Evolutionary conservation across 2,113 vertebrate genomes (phyloP), one percentile per base, ranked within the genome.

Genomic region (Rhinolophus ferrumequinum): DNA sequence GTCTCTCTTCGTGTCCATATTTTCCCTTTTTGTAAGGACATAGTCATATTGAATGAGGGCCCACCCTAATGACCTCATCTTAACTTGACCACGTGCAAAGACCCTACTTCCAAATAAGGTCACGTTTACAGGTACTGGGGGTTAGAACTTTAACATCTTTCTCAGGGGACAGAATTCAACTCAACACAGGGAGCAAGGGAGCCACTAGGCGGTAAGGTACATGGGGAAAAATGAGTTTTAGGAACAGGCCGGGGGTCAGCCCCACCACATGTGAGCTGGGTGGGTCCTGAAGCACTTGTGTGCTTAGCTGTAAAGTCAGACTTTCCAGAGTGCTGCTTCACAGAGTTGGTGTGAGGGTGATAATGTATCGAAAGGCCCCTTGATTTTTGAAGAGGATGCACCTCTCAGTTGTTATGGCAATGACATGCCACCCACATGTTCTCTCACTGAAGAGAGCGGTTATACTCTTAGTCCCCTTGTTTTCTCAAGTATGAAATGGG

Each of bases 381-480:
- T 15, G 5, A 7, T 19, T 75, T 30, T 24, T 70, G 50, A 56
- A 69, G 21, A 38, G 16, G 60, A 28, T 0, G n/a, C 0, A 11
- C 16, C 12, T 52, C 5, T 13, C 26, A 8, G n/a, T 64, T 54
- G 11, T 77, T 76, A 64, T 5, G 15, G 11, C 50, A 70, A 35
- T 35, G 8, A 18, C 0, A 0, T 14, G 10, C 38, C 6, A 2
- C n/a, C 62, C 7, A 2, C 50, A 2, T 58, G 13, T 58, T 15
- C 56, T 64, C 22, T 90, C 47, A 47, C 62, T 35, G 80, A 77
- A 70, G 64, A 83, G 8, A 52, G 35, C 4, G 1, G 22, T 60
- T 54, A 3, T 16, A 12, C 14, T 64, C n/a, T 66, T 26, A 26
- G 44, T 21, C 5, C 33, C 22, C 28, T 83, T 88, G 54, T 88